Evolutionary conservation across 23 tunicate genomes (phyloP).

Genomic region (Halocynthia aurantium): DNA sequence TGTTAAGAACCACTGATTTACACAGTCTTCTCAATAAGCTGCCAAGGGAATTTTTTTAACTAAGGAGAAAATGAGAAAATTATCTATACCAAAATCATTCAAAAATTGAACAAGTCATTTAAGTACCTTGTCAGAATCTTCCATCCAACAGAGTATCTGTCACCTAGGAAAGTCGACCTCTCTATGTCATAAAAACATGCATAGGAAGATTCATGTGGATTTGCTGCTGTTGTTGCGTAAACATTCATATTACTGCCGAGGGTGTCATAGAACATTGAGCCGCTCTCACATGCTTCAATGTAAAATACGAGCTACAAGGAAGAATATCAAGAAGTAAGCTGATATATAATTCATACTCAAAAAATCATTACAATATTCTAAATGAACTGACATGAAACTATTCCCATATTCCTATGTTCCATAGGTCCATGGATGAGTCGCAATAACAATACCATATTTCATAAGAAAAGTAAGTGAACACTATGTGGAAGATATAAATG

Average conservation of each 20-base stretch:
- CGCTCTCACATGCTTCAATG: conserved; percentile 89
- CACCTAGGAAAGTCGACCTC: conserved; percentile 60
- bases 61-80: background rate
- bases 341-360: no score
- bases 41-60: background rate
- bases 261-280: conserved; percentile 64
- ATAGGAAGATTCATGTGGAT: conserved; percentile 59
- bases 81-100: background rate
- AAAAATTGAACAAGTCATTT: background rate
- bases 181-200: conserved; percentile 69
- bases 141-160: conserved; percentile 89
- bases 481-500: no score
- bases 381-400: no score
- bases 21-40: no score
- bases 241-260: conserved; percentile 51
- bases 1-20: no score
- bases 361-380: no score
- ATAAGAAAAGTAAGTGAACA: no score
- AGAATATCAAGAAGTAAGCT: no score
- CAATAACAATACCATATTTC: no score
- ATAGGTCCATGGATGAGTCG: no score
- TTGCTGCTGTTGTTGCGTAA: conserved; percentile 83
- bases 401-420: no score
- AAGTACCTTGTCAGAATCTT: conserved; percentile 80
- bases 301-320: conserved; percentile 62